Evolutionary conservation across 2,113 vertebrate genomes (phyloP), one percentile per base, ranked within the genome.

Genomic region (Furnarius figulus): DNA sequence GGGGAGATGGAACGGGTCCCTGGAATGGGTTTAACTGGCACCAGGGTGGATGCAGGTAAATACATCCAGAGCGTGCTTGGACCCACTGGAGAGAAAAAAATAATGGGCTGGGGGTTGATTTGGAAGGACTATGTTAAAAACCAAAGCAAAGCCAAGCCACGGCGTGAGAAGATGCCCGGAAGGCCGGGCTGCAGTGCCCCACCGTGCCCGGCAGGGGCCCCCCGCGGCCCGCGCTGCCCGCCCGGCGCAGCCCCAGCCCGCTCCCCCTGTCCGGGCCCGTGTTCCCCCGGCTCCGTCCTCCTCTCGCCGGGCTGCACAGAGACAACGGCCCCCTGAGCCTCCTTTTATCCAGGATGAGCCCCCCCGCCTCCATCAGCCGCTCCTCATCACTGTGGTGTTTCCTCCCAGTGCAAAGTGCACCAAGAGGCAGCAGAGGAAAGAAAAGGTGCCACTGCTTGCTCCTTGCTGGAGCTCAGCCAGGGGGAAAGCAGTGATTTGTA

Each of bases 401-500:
- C n/a, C n/a, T n/a, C n/a, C 17, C 3, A 5, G 58, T 19, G 35
- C 50, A 47, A 62, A 14, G 12, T 35, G 40, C 47, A 4, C 39
- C 46, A 22, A 62, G 39, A 55, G 72, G 66, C 24, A 19, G 23
- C 4, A 12, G 76, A 70, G 42, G 70, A 53, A 49, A 91, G 47
- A 18, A 5, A 0, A 25, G 42, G 58, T 39, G 49, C 49, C 39
- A 4, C 47, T 31, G 63, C 19, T 84, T 75, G 72, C 82, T 98
- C 96, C 95, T 97, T 68, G 92, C 15, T 47, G 50, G 27, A 98
- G 96, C 87, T 98, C 97, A 85, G 97, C 73, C 35, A 91, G 61
- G 67, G 96, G 9, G 98, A 98, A 98, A 98, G 62, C 95, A 46
- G 46, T 83, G 87, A 86, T 97, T 59, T 17, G 11, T 1, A 53